Evolutionary conservation across 2,113 vertebrate genomes (phyloP), one percentile per base, ranked within the genome.

Genomic region (Bufo gargarizans): DNA sequence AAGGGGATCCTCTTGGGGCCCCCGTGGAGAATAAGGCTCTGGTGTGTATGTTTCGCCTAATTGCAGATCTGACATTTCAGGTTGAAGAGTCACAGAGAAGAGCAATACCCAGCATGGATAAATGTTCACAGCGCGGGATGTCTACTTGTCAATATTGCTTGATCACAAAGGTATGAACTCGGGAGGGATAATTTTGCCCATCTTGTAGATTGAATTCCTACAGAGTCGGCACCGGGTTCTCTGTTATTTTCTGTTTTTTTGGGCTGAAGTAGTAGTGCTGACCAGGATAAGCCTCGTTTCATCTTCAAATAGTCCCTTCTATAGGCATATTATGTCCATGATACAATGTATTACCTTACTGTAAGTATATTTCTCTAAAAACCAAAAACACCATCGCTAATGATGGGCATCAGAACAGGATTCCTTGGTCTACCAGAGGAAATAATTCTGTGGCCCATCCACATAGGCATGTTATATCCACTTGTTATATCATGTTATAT

Each of bases 61-160:
- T 88, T 83, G 87, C 87, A 65, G 56, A 76, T 77, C 69, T 88
- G 87, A 88, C 80, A 88, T 88, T 88, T 88, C 86, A 63, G 86
- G 79, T 74, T 61, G 80, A 83, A 77, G 80, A 83, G 71, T 83
- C 87, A 84, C 19, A 67, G 71, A 77, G n/a, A 65, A 33, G 69
- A 88, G 56, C 80, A 43, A 17, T 33, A 45, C 71, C 33, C 20
- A 13, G 69, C 71, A 50, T 19, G n/a, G 79, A 53, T 65, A 86
- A 86, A 84, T 84, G 82, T 71, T 69, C 49, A 53, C 81, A 16
- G 13, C 2, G 19, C 14, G 20, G 59, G 80, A 65, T 49, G 61
- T 69, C 82, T 22, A 33, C 11, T 50, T 84, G 82, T 84, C 82
- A 83, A 55, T 83, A 83, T 50, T 53, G 47, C 82, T 33, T 83